These are phyloP conservation scores for Oreotrochilus melanogaster DNA, from an alignment of 2,113 vertebrate species.

Conservation along the genomic window DNA sequence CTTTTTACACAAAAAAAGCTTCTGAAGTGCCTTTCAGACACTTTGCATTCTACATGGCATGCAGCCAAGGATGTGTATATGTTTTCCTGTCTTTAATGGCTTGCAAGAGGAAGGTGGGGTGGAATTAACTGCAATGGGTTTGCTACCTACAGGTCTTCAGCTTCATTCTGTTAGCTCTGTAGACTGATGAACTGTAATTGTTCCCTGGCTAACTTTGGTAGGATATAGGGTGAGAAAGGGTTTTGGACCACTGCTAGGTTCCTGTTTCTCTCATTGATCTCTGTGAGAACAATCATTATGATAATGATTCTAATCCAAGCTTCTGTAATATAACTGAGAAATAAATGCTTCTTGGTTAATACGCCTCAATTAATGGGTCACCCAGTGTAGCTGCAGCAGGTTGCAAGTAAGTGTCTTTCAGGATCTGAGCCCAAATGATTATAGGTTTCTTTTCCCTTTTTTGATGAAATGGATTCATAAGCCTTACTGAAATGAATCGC, in stretches of 20 bases:
- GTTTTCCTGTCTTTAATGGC: not conserved
- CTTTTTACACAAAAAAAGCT: not conserved
- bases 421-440: conserved; percentile 59
- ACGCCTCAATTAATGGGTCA: conserved; percentile 58
- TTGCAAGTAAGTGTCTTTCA: conserved; percentile 63
- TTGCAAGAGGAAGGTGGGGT: not conserved
- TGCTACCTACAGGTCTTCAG: not conserved
- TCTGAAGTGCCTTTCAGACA: not conserved
- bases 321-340: conserved; percentile 60
- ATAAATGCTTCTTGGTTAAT: conserved; percentile 64
- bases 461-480: conserved; percentile 67
- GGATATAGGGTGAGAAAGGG: conserved; percentile 29
- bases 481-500: conserved; percentile 55
- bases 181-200: conserved; percentile 48
- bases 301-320: conserved; percentile 61
- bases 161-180: not conserved
- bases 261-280: conserved; percentile 62
- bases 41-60: not conserved
- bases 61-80: not conserved
- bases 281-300: conserved; percentile 65
- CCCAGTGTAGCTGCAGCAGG: conserved; percentile 42
- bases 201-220: conserved; percentile 9
- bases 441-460: conserved; percentile 67
- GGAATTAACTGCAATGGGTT: not conserved
- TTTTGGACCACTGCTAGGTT: conserved; percentile 59